Evolutionary conservation across 1,140 invertebrate genomes (phyloP), one percentile per base, ranked within the genome.

Genomic region (Hypothenemus hampei): DNA sequence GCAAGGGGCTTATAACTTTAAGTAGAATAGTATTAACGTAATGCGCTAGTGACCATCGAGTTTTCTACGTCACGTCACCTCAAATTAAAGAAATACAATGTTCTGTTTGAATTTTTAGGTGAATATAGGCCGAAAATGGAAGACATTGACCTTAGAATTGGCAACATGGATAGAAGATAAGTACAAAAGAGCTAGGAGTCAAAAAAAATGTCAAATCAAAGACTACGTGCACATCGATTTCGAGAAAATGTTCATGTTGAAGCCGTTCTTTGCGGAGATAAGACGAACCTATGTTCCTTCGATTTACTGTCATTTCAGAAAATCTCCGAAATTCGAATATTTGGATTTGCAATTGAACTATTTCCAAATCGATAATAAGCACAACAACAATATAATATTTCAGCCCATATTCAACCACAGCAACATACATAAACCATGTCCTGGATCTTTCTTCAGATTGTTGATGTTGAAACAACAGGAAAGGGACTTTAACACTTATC

Each of bases 191-290:
- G 18, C 75, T 74, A 58, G 75, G 73, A 58, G 36, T 81, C 76
- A 80, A 44, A 81, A 81, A 57, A 81, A 80, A 65, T 86, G 85
- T 40, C 83, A 87, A 57, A 73, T 89, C 36, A 86, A 88, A 71
- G 86, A 90, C 65, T 86, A 81, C 60, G 78, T 81, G 4, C 73
- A 90, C 78, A 84, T 89, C 57, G 87, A 91, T 68, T 80, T 92
- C 55, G 78, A 80, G 40, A 87, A 87, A 66, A 91, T 93, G 88
- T 84, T 86, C 58, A 90, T 93, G 86, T 84, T 85, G 0, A 89
- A 89, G 67, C 89, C 89, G 1, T 91, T 90, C 68, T 89, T 85
- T 69, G 87, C 86, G 1, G 85, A 87, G 64, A 65, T 93, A 19
- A 71, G 84, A 50, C 74, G 89, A 35, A 82, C 78, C 0, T 87